These are phyloP conservation scores for Pterophyllum scalare DNA, from an alignment of 2,113 vertebrate genomes.

Conservation along the genomic window DNA sequence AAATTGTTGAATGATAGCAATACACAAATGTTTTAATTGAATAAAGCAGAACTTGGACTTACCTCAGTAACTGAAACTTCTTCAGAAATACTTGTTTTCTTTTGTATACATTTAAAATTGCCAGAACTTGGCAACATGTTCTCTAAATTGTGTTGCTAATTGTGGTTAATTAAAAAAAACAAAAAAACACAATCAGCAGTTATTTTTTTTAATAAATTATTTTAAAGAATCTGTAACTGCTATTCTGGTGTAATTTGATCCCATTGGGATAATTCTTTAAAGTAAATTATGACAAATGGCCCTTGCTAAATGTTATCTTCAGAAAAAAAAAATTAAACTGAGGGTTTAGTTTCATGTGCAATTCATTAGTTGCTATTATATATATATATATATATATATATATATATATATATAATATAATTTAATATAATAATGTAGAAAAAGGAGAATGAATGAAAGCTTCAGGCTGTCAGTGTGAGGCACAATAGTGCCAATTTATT, in stretches of 20 bases:
- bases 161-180: background rate
- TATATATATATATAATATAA: too few species aligned
- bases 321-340: background rate
- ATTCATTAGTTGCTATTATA: background rate
- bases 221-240: too few species aligned
- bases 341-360: background rate
- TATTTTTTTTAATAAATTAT: background rate
- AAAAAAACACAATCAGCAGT: background rate
- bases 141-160: background rate
- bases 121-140: background rate
- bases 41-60: background rate
- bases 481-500: constrained; percentile 22
- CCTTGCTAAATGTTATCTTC: background rate
- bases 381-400: too few species aligned
- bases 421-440: too few species aligned
- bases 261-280: background rate
- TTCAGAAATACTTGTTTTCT: background rate
- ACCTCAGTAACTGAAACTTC: background rate
- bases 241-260: background rate
- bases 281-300: background rate
- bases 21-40: background rate
- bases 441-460: background rate
- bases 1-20: background rate
- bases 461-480: background rate
- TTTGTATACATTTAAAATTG: constrained; percentile 9